phyloP scores from a whole-genome alignment of 2,888 invertebrate genomes.

The Heliconius hortense region DNA sequence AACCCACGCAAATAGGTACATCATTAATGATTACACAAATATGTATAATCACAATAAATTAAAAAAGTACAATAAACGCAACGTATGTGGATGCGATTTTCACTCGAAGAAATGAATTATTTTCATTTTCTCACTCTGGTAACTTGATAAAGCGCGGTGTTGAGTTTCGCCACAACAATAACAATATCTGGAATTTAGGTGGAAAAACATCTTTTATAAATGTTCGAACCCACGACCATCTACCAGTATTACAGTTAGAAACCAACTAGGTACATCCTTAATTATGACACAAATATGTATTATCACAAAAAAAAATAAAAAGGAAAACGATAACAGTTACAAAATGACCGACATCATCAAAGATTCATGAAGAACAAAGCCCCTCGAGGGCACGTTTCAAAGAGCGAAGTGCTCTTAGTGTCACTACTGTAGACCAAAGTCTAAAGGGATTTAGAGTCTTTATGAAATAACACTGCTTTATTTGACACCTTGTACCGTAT shows the following conservation, averaged over 20 bases:
- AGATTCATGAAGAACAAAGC: constrained; percentile 5
- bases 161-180: background rate
- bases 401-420: background rate
- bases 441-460: background rate
- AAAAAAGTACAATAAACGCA: too few relatives aligned
- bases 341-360: constrained; percentile 17
- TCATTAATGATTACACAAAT: too few relatives aligned
- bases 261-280: background rate
- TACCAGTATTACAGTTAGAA: background rate
- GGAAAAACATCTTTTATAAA: too few relatives aligned
- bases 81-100: background rate
- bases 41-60: too few relatives aligned
- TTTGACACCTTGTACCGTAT: background rate
- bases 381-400: background rate
- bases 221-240: too few relatives aligned
- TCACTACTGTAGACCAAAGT: constrained; percentile 1
- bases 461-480: constrained; percentile 13
- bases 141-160: background rate
- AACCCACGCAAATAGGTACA: too few relatives aligned
- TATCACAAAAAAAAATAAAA: background rate
- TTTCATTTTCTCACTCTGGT: background rate
- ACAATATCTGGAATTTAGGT: too few relatives aligned
- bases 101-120: background rate
- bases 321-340: background rate
- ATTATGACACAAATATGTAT: background rate